phyloP scores from a whole-genome alignment of 2,888 invertebrate genomes.

The Nineta flava region DNA sequence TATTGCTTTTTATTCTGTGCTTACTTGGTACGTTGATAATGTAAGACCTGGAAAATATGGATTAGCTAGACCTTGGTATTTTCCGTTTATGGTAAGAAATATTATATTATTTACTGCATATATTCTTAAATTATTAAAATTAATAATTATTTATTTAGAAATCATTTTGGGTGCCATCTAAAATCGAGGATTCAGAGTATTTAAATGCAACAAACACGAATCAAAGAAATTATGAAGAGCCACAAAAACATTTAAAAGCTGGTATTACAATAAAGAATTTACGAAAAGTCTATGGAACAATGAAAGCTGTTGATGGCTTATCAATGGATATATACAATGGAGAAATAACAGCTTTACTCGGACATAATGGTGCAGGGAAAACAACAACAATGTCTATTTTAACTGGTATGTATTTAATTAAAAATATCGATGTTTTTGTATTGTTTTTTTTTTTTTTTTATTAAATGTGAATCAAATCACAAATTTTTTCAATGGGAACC shows the following conservation, averaged over 20 bases:
- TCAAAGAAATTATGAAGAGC: background rate
- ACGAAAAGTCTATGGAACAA: slow-evolving; percentile 27
- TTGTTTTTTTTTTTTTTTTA: background rate
- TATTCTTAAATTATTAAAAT: background rate
- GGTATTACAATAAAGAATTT: slow-evolving; percentile 35
- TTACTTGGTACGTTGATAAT: slow-evolving; percentile 43
- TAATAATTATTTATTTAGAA: background rate
- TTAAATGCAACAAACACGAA: background rate
- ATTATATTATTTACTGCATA: background rate
- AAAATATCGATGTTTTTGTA: background rate
- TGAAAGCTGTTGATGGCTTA: slow-evolving; percentile 49
- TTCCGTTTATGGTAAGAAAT: slow-evolving; percentile 14
- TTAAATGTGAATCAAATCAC: no score
- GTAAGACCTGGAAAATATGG: slow-evolving; percentile 43
- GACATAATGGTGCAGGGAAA: slow-evolving; percentile 39
- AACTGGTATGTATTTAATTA: slow-evolving; percentile 30
- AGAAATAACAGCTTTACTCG: slow-evolving; percentile 73
- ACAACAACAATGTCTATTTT: slow-evolving; percentile 54
- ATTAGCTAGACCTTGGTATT: slow-evolving; percentile 33
- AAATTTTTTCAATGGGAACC: no score
- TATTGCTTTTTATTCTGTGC: slow-evolving; percentile 30
- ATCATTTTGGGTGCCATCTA: background rate
- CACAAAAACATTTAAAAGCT: slow-evolving; percentile 17
- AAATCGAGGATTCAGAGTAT: background rate
- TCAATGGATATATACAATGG: slow-evolving; percentile 61